Evolutionary conservation across 2,888 invertebrate genomes (phyloP), one percentile per base, ranked within the genome.

Genomic region (Netelia melanura): DNA sequence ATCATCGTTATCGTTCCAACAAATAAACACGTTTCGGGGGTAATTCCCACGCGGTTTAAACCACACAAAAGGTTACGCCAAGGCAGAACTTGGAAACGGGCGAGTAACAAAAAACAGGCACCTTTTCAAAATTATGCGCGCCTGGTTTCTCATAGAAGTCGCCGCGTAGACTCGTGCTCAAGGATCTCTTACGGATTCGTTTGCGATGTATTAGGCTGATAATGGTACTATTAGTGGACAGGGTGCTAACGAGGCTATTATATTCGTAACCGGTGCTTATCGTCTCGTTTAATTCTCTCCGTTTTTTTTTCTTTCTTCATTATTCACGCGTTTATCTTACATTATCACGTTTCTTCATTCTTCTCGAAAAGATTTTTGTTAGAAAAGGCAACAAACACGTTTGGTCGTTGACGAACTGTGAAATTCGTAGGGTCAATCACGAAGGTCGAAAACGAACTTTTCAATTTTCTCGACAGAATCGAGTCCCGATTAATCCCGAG

Each of bases 31-130:
- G 30, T 68, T 77, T 48, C 14, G 44, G 25, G 38, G 77, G 68
- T 77, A 68, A 77, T 77, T 77, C 77, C 68, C 77, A 77, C 77
- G 77, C 77, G 68, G 8, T 68, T 44, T 8, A 17, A 21, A 23
- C 2, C 25, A 58, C 77, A 58, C 58, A 68, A 48, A 44, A 67
- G 44, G 25, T 48, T 58, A 68, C 38, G 62, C 75, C 17, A 64
- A 75, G 48, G 30, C 3, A 48, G 48, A 48, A 14, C 11, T 48
- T 10, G 2, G 14, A 64, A 64, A 17, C 52, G 30, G 23, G 11
- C 48, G 52, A 64, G 52, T 62, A 72, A 68, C 23, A 21, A 56
- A 17, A 38, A 68, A 48, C 2, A 68, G 48, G 25, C 30, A 23
- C 3, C 48, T 48, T 68, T 25, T 70, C 2, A 30, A 10, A 25